A percentile compares a stretch with the other conserved stretches of the same genome.
Conservation (phyloP, 2,797 vertebrate species). For the Yasuhikotakia modesta region DNA sequence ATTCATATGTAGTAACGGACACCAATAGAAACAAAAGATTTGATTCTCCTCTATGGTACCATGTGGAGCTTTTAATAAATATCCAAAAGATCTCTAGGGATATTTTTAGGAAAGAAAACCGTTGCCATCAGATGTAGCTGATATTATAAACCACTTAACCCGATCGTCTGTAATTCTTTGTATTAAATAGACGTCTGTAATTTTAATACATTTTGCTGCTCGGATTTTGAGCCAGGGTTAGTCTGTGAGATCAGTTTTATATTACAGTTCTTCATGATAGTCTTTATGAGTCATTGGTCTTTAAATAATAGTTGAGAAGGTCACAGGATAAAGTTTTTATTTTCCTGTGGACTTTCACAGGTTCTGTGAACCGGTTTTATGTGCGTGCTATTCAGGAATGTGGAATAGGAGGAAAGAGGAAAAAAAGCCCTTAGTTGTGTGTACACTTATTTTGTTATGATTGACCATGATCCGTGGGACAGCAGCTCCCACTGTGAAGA, state of each 20-base stretch:
- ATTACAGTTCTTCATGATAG: not conserved
- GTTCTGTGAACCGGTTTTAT: too few species aligned
- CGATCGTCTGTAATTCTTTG: not conserved
- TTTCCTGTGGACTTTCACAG: not conserved
- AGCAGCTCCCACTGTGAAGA: constrained; percentile 16
- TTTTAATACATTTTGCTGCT: not conserved
- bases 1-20: constrained; percentile 50
- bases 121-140: not conserved
- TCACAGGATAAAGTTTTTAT: not conserved
- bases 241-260: not conserved
- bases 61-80: constrained; percentile 19
- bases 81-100: not conserved
- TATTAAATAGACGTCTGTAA: not conserved
- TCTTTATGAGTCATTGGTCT: constrained; percentile 18
- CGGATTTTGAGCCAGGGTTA: not conserved
- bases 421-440: not conserved
- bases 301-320: constrained; percentile 23
- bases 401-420: not conserved
- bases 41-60: constrained; percentile 18
- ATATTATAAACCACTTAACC: not conserved
- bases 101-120: not conserved
- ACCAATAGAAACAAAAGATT: constrained; percentile 48
- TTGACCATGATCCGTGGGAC: not conserved
- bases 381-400: too few species aligned
- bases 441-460: not conserved